These are phyloP conservation scores for Malurus melanocephalus DNA, from an alignment of 2,113 vertebrate species.

Conservation along the genomic window DNA sequence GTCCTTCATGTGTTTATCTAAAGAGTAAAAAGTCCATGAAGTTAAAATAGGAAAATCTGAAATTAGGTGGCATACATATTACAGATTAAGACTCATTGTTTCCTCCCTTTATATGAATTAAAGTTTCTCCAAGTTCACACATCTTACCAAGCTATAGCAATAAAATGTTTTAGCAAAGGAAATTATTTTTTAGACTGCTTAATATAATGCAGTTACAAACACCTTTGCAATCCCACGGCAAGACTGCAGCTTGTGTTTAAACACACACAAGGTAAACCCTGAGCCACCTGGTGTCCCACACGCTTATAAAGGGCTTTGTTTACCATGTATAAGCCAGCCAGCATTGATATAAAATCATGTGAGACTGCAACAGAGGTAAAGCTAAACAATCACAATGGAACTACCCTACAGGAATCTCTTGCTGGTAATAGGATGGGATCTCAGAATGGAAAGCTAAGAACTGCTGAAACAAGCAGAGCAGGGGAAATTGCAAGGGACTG, in stretches of 20 bases:
- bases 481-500: background rate
- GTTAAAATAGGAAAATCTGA: background rate
- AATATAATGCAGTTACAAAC: background rate
- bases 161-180: background rate
- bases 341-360: background rate
- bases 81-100: background rate
- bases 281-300: background rate
- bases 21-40: conserved; percentile 1
- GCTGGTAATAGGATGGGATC: background rate
- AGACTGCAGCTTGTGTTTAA: background rate
- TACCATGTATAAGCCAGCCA: background rate
- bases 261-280: background rate
- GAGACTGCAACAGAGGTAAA: background rate
- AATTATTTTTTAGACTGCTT: background rate
- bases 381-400: background rate
- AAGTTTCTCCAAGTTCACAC: background rate
- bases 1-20: conserved; percentile 89
- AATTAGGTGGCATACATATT: background rate
- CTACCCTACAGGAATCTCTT: background rate
- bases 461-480: background rate
- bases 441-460: background rate
- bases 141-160: background rate
- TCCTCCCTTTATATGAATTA: background rate
- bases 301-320: background rate
- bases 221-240: background rate